Evolutionary conservation across 2,113 vertebrate genomes (phyloP), one percentile per base, ranked within the genome.

Genomic region (Neomonachus schauinslandi): DNA sequence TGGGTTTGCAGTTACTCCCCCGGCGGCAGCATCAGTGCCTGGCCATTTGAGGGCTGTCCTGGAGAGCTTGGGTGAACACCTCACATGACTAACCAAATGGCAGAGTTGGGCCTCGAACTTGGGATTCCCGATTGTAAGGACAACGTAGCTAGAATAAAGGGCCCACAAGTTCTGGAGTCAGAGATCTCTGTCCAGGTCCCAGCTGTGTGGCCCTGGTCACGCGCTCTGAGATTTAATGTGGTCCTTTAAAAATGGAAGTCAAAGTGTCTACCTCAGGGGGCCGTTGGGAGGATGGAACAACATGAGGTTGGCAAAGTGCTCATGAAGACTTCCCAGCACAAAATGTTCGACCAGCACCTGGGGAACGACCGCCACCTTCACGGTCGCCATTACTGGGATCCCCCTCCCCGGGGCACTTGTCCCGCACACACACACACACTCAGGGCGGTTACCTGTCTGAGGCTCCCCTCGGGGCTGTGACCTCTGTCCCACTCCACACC

Each of bases 401-500:
- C n/a, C 57, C 33, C 13, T 5, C 63, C 82, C 28, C 0, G 2
- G 0, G 42, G 42, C 13, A 19, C 49, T 14, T 16, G 0, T 16
- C 11, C 15, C 0, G 1, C 63, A 33, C n/a, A 7, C n/a, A 39
- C 6, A 46, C 33, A 4, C 26, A 59, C 1, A 10, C 5, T 67
- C 19, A 0, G 74, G 26, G 21, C 4, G 4, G 13, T 94, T 99
- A 99, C 99, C 99, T 99, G 95, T 98, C 97, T 89, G 95, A 14
- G 67, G 79, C 72, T 97, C 97, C 97, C 26, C 93, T 96, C 0
- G 81, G 42, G 39, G 96, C 84, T 7, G 92, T 59, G 77, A 10
- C 96, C 65, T 98, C 98, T 5, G 96, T 98, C 51, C 98, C 76
- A 0, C 98, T 98, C 91, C 94, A 98, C 76, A 97, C 96, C 89